Base-by-base conservation (phyloP, 2,113 vertebrate genomes). In the Oreochromis spilurus region DNA sequence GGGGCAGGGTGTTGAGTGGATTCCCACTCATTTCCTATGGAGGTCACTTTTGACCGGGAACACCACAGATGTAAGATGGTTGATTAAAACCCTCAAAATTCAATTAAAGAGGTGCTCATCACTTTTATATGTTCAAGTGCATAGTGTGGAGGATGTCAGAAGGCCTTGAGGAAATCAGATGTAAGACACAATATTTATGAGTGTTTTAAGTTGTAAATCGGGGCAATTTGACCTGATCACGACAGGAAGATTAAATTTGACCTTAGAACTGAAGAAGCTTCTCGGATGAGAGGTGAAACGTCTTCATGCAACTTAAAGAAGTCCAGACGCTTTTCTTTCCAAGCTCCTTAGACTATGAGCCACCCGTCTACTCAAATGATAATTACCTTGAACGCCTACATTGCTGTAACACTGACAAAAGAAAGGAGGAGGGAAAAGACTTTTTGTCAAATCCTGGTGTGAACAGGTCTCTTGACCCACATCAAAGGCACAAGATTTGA, bases 401-500 rank as follows among this genome's bases (percentile, higher is more conserved):
- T 79, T 31, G 53, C 24, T 16, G 53, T 36, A 57, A 58, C 62
- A 43, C 24, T 19, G n/a, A 88, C 77, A 55, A 78, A 31, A 83
- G 53, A 62, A 53, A 79, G 11, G 17, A 43, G 34, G 82, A 16
- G 21, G 34, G 65, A 81, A 65, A 31, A 36, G 31, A 43, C 31
- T 83, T 93, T 93, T 82, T 78, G 67, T 82, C 50, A 87, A 70
- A 84, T 84, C 65, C 36, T 83, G 84, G 40, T 48, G 53, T 77
- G 70, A 84, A 40, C 26, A 21, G 60, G 84, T 77, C 84, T 81
- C 89, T 89, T 77, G 83, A 91, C 72, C 84, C 55, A 67, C 65
- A 83, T 91, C 62, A 43, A 65, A 19, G 84, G 40, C 58, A 58
- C n/a, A 72, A 17, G 6, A 81, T 79, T 85, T 84, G 53, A 77